phyloP scores from a whole-genome alignment of 1,140 invertebrate species.

The Macrocentrus cingulum region DNA sequence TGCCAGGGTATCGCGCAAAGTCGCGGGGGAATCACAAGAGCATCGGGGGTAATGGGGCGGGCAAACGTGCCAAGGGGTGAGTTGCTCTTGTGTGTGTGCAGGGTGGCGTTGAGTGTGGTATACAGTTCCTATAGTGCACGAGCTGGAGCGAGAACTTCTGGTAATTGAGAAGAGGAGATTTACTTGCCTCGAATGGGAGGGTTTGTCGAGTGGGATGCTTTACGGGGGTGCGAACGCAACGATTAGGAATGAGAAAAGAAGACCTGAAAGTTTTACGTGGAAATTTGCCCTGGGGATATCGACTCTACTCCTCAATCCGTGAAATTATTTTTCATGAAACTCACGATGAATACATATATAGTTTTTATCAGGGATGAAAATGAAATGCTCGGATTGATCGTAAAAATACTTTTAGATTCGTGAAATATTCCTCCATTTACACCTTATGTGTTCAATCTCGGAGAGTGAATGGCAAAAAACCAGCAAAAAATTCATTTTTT shows the following conservation, averaged over 20 bases:
- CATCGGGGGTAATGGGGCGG: slow-evolving; percentile 42
- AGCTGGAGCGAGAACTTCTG: slow-evolving; percentile 23
- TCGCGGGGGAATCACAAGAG: slow-evolving; percentile 11
- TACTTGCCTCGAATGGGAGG: slow-evolving; percentile 43
- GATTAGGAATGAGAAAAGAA: slow-evolving; percentile 19
- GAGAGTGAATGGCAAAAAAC: too few species aligned
- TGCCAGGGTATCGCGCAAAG: not conserved
- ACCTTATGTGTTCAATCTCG: not conserved
- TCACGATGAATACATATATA: not conserved
- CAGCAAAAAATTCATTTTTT: too few species aligned
- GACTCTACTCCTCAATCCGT: not conserved
- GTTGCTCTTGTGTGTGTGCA: slow-evolving; percentile 27
- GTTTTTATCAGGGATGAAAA: slow-evolving; percentile 1
- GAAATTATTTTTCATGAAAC: not conserved
- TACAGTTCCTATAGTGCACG: slow-evolving; percentile 22
- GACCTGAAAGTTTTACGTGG: not conserved
- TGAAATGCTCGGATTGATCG: slow-evolving; percentile 17
- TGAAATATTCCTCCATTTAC: not conserved
- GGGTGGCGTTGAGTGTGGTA: not conserved
- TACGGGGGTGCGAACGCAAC: slow-evolving; percentile 31
- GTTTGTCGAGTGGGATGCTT: slow-evolving; percentile 29
- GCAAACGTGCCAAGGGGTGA: slow-evolving; percentile 19
- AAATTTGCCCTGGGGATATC: slow-evolving; percentile 4
- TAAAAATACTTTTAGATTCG: slow-evolving; percentile 17
- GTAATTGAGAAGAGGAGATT: slow-evolving; percentile 60